Conservation (phyloP, 2,113 vertebrate species). For the Bujurquina vittata region DNA sequence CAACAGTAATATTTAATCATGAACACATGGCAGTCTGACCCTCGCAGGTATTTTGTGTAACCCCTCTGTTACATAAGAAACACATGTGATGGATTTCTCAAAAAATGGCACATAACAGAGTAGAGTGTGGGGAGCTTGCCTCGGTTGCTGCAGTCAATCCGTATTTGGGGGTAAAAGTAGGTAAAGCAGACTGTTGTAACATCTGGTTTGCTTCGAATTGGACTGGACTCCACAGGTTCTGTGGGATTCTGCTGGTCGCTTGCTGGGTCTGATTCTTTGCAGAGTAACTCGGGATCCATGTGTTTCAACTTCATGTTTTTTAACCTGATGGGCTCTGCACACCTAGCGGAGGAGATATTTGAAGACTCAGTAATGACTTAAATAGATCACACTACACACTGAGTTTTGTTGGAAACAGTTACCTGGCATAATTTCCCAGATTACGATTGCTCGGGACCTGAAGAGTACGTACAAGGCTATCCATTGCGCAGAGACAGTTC, state of each 20-base stretch:
- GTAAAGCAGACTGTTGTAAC: constrained; percentile 88
- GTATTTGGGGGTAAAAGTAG: constrained; percentile 86
- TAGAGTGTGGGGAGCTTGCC: constrained; percentile 78
- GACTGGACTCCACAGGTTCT: constrained; percentile 51
- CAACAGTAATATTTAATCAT: constrained; percentile 31
- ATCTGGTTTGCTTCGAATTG: constrained; percentile 76
- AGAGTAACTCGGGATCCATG: constrained; percentile 84
- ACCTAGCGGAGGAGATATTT: constrained; percentile 65
- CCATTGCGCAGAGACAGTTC: constrained; percentile 88
- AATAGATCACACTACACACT: not conserved
- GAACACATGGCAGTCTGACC: constrained; percentile 8
- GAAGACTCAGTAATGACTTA: constrained; percentile 1
- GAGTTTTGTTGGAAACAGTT: not conserved
- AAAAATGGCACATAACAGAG: not conserved
- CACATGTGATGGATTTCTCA: not conserved
- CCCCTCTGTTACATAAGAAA: constrained; percentile 28
- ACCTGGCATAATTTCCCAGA: constrained; percentile 90
- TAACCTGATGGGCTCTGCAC: constrained; percentile 81
- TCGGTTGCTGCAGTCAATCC: constrained; percentile 90
- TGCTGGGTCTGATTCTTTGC: constrained; percentile 66
- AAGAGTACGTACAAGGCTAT: constrained; percentile 89
- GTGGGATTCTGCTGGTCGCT: constrained; percentile 4
- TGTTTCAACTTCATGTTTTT: constrained; percentile 86
- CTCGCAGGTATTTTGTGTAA: constrained; percentile 10
- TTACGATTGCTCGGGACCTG: constrained; percentile 93